Evolutionary conservation across 1,140 invertebrate species (phyloP).

Genomic region (Papilio helenus): DNA sequence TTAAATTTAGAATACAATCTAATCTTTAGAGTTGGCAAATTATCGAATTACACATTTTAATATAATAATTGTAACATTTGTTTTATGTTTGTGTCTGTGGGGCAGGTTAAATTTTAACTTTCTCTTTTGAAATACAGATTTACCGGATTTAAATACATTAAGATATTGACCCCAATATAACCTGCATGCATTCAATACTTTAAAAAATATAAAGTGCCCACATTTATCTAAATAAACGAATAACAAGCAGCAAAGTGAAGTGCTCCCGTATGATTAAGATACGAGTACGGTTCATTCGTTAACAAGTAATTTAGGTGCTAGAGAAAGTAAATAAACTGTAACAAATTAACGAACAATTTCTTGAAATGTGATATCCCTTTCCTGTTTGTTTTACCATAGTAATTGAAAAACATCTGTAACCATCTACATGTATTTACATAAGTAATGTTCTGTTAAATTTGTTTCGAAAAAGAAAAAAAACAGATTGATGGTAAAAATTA

Average conservation of each 20-base stretch:
- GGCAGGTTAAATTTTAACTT: neutral
- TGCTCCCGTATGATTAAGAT: neutral
- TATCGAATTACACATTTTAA: neutral
- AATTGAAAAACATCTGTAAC: too few species aligned
- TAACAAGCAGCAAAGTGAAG: neutral
- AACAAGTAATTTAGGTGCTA: neutral
- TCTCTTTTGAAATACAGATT: neutral
- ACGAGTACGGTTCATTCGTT: neutral
- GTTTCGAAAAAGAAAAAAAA: neutral
- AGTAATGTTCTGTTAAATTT: neutral
- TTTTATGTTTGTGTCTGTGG: neutral
- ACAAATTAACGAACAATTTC: neutral
- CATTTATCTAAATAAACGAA: conserved; percentile 22
- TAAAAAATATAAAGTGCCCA: neutral
- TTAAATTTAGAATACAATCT: too few species aligned
- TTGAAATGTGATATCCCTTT: neutral
- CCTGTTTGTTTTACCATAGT: too few species aligned
- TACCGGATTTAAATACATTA: neutral
- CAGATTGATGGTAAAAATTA: neutral
- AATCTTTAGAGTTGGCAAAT: neutral
- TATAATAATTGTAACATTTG: neutral
- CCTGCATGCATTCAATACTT: neutral
- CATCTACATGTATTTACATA: too few species aligned
- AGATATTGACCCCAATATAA: neutral
- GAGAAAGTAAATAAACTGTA: neutral